Evolutionary conservation across 1,140 invertebrate species (phyloP).

Genomic region (Dendroctonus ponderosae): DNA sequence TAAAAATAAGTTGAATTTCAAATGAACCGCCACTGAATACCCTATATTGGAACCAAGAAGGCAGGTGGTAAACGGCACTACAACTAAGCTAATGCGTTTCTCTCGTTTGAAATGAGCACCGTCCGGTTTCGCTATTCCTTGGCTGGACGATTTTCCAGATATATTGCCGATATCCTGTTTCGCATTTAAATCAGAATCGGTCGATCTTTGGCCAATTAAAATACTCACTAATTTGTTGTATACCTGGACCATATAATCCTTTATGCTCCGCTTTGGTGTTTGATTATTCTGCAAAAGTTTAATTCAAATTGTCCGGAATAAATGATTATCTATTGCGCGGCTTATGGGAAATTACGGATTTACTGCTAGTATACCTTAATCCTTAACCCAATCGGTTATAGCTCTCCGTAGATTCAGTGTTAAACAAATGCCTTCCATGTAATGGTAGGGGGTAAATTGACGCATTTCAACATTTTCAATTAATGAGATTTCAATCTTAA

Average conservation of each 20-base stretch:
- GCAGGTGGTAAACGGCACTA: too few relatives aligned
- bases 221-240: constrained; percentile 6
- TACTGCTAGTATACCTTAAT: constrained; percentile 6
- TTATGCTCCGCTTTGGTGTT: neutral
- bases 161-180: constrained; percentile 19
- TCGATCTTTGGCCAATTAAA: constrained; percentile 8
- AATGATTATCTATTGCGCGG: constrained; percentile 9
- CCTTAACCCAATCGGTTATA: neutral
- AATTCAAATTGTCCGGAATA: constrained; percentile 5
- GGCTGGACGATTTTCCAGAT: constrained; percentile 6
- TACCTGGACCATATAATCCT: constrained; percentile 15
- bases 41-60: too few relatives aligned
- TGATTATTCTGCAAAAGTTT: constrained; percentile 6
- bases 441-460: neutral
- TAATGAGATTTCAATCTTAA: too few relatives aligned
- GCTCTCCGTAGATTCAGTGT: neutral
- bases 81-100: too few relatives aligned
- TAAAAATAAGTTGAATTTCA: too few relatives aligned
- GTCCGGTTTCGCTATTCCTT: neutral
- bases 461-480: too few relatives aligned
- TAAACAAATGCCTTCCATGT: neutral
- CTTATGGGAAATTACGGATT: constrained; percentile 7
- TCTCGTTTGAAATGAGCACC: too few relatives aligned
- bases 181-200: constrained; percentile 15
- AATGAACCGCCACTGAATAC: too few relatives aligned